Evolutionary conservation across 2,113 vertebrate genomes (phyloP), one percentile per base, ranked within the genome.

Genomic region (Poeciliopsis occidentalis): DNA sequence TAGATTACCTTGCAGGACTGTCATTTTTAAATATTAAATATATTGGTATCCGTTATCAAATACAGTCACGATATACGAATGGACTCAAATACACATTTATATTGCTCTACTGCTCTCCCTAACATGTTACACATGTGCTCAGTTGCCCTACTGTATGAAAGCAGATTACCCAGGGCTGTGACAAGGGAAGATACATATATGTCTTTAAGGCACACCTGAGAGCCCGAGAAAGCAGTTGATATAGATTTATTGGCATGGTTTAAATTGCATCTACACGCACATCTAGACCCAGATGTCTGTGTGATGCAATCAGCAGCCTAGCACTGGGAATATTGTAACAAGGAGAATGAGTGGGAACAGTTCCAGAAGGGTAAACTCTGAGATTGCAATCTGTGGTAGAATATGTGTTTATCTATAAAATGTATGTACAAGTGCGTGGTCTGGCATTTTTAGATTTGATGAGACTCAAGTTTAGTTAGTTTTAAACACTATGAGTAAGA

Each of bases 151-250:
- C 37, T 41, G 64, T 65, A 82, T 75, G 64, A 73, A 77, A 77
- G 72, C 75, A 78, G 75, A 87, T 89, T 81, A 84, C 73, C 80
- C 61, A 12, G 66, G 77, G 77, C 71, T 75, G 72, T 82, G 84
- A 77, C 72, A 78, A 82, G 68, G 64, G 64, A 71, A 85, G 31
- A 82, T 81, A 78, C 64, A 82, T 82, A 81, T 76, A 84, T 89
- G 86, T 87, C 85, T 83, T 87, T 83, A 83, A 86, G 83, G 83
- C 82, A 88, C 80, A 87, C 82, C 84, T 71, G 73, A 88, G 76
- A 80, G 69, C 64, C 15, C 39, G 74, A 63, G 88, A 82, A 68
- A 85, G 87, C 80, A 87, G 76, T 61, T 83, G 71, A 85, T 84
- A 85, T 87, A 86, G 85, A 90, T 89, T 91, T 88, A 85, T 85